phyloP scores from a whole-genome alignment of 2,888 invertebrate species.

The Chymomyza fuscimana region DNA sequence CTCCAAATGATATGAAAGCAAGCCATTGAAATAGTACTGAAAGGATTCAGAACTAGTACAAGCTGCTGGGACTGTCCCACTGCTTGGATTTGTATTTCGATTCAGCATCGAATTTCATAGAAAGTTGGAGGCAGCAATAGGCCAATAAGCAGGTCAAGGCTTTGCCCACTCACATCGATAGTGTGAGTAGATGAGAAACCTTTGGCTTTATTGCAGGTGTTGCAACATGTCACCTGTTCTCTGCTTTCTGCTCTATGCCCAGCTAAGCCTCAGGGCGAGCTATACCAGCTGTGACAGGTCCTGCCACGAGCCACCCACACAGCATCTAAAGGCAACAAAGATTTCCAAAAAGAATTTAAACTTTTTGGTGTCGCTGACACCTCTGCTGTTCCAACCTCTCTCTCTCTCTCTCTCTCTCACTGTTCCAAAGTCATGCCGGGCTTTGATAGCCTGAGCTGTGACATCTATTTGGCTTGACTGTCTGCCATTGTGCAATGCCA shows the following conservation, averaged over 20 bases:
- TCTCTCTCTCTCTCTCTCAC: background rate
- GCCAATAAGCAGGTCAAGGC: conserved; percentile 39
- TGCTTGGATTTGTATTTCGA: background rate
- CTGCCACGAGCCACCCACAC: conserved; percentile 18
- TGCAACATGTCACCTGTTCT: conserved; percentile 28
- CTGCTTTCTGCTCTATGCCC: background rate
- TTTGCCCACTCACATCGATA: conserved; percentile 57
- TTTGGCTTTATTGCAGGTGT: conserved; percentile 51
- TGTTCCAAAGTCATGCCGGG: background rate
- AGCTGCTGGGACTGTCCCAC: background rate
- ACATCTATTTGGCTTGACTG: background rate
- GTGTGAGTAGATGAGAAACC: conserved; percentile 34
- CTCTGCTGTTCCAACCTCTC: background rate
- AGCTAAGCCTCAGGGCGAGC: conserved; percentile 1
- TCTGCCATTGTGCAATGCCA: background rate
- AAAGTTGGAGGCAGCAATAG: background rate
- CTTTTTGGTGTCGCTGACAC: background rate
- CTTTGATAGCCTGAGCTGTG: background rate
- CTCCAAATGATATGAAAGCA: background rate
- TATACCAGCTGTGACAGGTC: conserved; percentile 31
- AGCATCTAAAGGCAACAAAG: conserved; percentile 59
- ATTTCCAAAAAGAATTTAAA: conserved; percentile 24
- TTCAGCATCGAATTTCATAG: conserved; percentile 10
- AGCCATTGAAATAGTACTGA: conserved; percentile 43
- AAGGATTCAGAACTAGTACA: conserved; percentile 43